phyloP scores from a whole-genome alignment of 2,888 invertebrate species.

The Melanotus villosus region DNA sequence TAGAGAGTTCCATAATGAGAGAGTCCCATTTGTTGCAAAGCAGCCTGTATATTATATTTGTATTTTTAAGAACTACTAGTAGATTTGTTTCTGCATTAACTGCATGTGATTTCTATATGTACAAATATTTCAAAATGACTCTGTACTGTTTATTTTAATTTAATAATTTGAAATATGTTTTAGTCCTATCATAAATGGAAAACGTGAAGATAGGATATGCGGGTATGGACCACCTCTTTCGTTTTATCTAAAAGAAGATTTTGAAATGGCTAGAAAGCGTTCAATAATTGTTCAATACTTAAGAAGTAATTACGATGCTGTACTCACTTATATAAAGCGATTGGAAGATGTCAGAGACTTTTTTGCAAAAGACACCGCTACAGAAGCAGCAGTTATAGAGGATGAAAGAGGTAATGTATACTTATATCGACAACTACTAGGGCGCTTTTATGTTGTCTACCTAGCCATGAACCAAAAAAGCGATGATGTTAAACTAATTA shows the following conservation, averaged over 20 bases:
- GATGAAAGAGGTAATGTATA: slow-evolving; percentile 75
- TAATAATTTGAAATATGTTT: neutral
- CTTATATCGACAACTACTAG: too few relatives aligned
- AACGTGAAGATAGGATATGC: slow-evolving; percentile 83
- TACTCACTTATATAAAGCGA: slow-evolving; percentile 75
- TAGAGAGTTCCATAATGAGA: too few relatives aligned
- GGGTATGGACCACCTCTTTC: slow-evolving; percentile 81
- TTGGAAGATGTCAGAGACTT: slow-evolving; percentile 78
- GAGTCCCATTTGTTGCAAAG: too few relatives aligned
- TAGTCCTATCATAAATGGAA: slow-evolving; percentile 87
- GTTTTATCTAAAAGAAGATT: slow-evolving; percentile 79
- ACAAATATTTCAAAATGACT: neutral
- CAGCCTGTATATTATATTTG: too few relatives aligned
- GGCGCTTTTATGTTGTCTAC: too few relatives aligned
- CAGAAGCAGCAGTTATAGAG: slow-evolving; percentile 75
- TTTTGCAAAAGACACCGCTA: slow-evolving; percentile 79
- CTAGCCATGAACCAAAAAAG: too few relatives aligned
- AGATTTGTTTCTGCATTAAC: too few relatives aligned
- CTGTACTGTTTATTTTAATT: neutral
- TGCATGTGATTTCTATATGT: too few relatives aligned
- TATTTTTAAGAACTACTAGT: too few relatives aligned
- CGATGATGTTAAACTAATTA: too few relatives aligned
- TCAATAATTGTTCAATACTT: slow-evolving; percentile 73
- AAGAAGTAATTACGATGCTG: slow-evolving; percentile 74
- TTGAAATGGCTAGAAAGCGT: slow-evolving; percentile 66